phyloP scores from a whole-genome alignment of 2,797 vertebrate genomes.

The Eulemur rubriventer region DNA sequence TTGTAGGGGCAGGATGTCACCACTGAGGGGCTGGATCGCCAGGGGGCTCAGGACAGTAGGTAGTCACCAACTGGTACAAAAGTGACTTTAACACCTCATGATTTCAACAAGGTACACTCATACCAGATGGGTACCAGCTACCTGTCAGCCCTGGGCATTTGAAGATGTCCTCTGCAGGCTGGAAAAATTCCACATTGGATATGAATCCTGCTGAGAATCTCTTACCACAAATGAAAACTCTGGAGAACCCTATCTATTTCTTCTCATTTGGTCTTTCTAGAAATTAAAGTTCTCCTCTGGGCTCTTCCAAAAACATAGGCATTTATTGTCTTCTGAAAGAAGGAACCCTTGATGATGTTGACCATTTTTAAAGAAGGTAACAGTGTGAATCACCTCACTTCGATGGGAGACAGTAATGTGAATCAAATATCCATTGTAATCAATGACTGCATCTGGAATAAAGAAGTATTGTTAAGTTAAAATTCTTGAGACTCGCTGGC shows the following conservation, averaged over 20 bases:
- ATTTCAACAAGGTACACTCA: background rate
- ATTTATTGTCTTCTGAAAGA: background rate
- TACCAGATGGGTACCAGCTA: background rate
- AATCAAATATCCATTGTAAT: background rate
- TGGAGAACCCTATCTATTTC: background rate
- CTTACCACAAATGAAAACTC: background rate
- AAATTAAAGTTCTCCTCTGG: constrained; percentile 32
- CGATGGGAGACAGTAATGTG: background rate
- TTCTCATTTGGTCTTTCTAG: background rate
- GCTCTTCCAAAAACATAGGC: background rate
- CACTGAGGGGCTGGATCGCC: fast-evolving
- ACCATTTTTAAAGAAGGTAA: constrained; percentile 1
- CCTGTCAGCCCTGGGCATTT: background rate
- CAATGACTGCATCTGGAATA: background rate
- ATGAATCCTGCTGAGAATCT: background rate
- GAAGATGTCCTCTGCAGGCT: background rate
- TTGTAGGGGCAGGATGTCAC: background rate
- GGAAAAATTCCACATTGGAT: background rate
- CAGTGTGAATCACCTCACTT: background rate
- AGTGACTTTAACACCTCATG: background rate
- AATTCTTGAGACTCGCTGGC: background rate
- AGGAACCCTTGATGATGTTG: background rate
- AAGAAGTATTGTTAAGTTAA: background rate
- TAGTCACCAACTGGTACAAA: background rate
- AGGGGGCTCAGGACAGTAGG: too few species aligned